These are phyloP conservation scores for Hippopotamyrus pictus DNA, from an alignment of 2,797 vertebrate species.

Conservation along the genomic window DNA sequence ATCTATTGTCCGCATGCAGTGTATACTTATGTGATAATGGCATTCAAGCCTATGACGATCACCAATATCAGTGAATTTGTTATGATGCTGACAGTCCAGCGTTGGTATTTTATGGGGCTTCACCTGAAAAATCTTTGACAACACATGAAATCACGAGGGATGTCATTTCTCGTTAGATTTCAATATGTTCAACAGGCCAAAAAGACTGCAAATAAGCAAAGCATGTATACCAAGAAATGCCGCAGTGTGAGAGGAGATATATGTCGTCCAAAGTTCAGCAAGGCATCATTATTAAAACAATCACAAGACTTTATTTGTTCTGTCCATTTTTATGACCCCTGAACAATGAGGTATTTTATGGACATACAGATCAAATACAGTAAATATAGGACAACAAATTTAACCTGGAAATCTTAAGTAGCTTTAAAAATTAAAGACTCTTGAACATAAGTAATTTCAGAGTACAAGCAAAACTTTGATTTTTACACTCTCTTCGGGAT, in stretches of 20 bases:
- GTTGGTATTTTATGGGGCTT: not conserved
- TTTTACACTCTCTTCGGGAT: not conserved
- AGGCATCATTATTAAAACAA: not conserved
- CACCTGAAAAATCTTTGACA: constrained; percentile 20
- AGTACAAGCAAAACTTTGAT: not conserved
- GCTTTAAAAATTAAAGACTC: not conserved
- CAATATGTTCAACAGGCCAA: constrained; percentile 12
- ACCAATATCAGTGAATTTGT: constrained; percentile 19
- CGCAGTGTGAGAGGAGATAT: no score
- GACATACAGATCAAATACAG: not conserved
- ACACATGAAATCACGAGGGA: constrained; percentile 24
- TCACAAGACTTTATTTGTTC: not conserved
- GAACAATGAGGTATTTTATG: not conserved
- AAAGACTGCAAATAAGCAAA: not conserved
- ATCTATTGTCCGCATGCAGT: not conserved
- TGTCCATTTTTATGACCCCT: not conserved
- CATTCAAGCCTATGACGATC: not conserved
- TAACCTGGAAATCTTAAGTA: not conserved
- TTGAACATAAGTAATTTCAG: not conserved
- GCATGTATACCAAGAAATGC: not conserved
- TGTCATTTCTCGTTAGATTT: constrained; percentile 29
- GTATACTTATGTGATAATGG: not conserved
- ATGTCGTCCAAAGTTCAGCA: not conserved
- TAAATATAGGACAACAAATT: not conserved
- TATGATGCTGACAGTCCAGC: constrained; percentile 25